These are phyloP conservation scores for Andrena minutula DNA, from an alignment of 2,888 invertebrate species.

Conservation along the genomic window DNA sequence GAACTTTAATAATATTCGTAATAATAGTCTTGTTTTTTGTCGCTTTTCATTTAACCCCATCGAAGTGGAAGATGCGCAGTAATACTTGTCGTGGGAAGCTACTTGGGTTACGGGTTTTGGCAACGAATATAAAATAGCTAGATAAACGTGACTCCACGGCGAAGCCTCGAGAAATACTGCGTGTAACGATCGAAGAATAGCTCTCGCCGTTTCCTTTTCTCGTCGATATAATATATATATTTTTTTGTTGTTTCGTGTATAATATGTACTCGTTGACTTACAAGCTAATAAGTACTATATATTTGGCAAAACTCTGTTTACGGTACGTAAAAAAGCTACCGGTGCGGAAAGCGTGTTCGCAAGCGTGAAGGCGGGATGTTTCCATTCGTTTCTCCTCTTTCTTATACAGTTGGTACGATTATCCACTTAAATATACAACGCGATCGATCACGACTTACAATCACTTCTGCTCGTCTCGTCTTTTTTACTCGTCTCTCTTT, in stretches of 20 bases:
- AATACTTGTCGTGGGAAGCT: conserved; percentile 79
- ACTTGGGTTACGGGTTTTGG: conserved; percentile 73
- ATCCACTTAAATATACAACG: conserved; percentile 47
- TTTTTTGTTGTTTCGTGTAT: conserved; percentile 32
- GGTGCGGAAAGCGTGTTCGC: conserved; percentile 77
- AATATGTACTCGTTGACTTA: conserved; percentile 71
- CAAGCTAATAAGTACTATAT: conserved; percentile 83
- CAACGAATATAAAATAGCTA: conserved; percentile 80
- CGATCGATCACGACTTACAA: neutral
- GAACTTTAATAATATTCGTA: conserved; percentile 69
- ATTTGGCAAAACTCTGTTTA: conserved; percentile 83
- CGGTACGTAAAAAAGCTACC: conserved; percentile 85
- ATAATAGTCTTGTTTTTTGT: conserved; percentile 36
- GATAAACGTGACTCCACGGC: conserved; percentile 59
- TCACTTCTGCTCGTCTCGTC: conserved; percentile 3
- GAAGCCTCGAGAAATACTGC: conserved; percentile 42
- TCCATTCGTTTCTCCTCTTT: neutral
- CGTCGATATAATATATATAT: conserved; percentile 43
- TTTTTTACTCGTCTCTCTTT: neutral
- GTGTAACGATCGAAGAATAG: conserved; percentile 43
- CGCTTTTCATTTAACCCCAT: conserved; percentile 33
- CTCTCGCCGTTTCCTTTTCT: conserved; percentile 15
- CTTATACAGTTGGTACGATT: conserved; percentile 26
- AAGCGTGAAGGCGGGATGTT: conserved; percentile 35
- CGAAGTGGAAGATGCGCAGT: conserved; percentile 82